Evolutionary conservation across 2,113 vertebrate species (phyloP).

Genomic region (Rhinoptilus africanus): DNA sequence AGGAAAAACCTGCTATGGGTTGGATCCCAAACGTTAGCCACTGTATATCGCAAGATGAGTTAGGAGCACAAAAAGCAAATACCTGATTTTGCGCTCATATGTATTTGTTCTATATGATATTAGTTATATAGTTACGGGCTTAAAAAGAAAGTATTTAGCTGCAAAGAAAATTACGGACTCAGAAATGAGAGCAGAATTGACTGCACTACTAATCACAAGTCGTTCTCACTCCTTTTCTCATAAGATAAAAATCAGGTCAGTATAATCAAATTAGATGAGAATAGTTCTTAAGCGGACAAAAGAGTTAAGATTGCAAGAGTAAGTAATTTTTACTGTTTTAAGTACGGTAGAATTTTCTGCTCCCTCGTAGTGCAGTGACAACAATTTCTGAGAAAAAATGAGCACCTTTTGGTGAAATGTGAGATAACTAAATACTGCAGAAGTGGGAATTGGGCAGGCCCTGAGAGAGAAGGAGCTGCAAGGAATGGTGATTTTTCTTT

Average conservation of each 20-base stretch:
- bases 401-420: conserved; percentile 39
- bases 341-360: conserved; percentile 56
- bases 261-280: conserved; percentile 58
- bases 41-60: background rate
- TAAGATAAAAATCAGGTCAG: conserved; percentile 61
- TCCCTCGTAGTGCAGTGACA: background rate
- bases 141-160: conserved; percentile 7
- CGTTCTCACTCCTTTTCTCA: conserved; percentile 23
- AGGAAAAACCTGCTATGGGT: background rate
- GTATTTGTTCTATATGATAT: background rate
- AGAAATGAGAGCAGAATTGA: background rate
- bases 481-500: background rate
- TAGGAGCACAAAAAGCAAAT: background rate
- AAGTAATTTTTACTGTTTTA: conserved; percentile 50
- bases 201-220: conserved; percentile 19
- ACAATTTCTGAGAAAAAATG: background rate
- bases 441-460: background rate
- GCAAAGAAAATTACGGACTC: background rate
- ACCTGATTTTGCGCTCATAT: accelerated
- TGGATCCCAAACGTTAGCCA: background rate
- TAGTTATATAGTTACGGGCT: background rate
- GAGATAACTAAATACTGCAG: background rate
- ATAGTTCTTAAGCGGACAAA: conserved; percentile 46
- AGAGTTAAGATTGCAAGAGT: conserved; percentile 52
- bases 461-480: background rate